Base-by-base conservation (phyloP, 2,113 vertebrate species). In the Merops nubicus region DNA sequence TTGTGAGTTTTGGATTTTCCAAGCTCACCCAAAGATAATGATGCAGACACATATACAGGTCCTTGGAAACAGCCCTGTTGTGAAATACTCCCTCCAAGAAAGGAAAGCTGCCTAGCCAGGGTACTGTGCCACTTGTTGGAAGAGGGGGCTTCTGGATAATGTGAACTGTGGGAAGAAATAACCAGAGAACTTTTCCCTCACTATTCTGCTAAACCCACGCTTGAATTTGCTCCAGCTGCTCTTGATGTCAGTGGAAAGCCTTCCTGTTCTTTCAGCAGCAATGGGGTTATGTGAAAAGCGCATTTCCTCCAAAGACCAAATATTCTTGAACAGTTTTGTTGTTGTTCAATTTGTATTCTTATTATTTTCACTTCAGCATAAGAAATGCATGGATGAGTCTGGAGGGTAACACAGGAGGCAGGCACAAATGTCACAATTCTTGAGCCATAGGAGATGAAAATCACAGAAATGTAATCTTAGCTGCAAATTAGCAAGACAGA, bases 371-470 rank as follows among this genome's bases (percentile, higher is more conserved):
- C 80, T 93, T 89, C 68, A 76, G 57, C 53, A 60, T 53, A 63
- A 88, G 54, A 64, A 74, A 60, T 84, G 74, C 59, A 40, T 21
- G 63, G 48, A 53, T 53, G 63, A 76, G 34, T 79, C 42, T n/a
- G n/a, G n/a, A 33, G 26, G 21, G 48, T 63, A 88, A 80, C 57
- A 65, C 10, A 86, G 60, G 42, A 93, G 68, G 70, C 80, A 96
- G 38, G 18, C 33, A 77, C 50, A 94, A 96, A 93, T 91, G 81
- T 88, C 91, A 96, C 68, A 94, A 93, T 91, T 92, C 73, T 89
- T 93, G 60, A 96, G 51, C 74, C 76, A 38, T 5, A 53, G 29
- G 69, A 96, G 56, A 79, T 47, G 60, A 91, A 92, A 96, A 85
- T 73, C 60, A 82, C 48, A 88, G 53, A 92, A 93, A 95, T 76